These are phyloP conservation scores for Motacilla alba DNA, from an alignment of 2,113 vertebrate genomes.

Conservation along the genomic window DNA sequence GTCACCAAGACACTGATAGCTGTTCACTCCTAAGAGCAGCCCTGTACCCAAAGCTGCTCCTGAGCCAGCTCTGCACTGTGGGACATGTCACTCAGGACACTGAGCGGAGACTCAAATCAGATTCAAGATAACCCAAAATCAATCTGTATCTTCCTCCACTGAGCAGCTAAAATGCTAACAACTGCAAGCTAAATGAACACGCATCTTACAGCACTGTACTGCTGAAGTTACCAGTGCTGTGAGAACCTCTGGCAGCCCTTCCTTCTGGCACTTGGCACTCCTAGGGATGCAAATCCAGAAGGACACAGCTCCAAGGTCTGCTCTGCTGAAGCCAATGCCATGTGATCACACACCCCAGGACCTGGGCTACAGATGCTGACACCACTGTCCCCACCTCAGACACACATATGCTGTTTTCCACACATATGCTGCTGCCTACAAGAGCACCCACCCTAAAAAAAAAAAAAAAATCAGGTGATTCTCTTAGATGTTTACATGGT, in stretches of 20 bases:
- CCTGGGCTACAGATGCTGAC: not conserved
- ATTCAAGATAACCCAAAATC: not conserved
- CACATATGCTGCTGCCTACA: not conserved
- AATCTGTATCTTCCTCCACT: not conserved
- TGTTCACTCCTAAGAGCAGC: not conserved
- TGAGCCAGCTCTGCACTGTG: not conserved
- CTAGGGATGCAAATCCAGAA: not conserved
- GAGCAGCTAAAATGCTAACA: too few species aligned
- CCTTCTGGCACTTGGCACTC: not conserved
- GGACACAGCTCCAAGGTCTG: not conserved
- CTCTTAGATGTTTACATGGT: not conserved
- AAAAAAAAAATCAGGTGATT: not conserved
- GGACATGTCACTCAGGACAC: not conserved
- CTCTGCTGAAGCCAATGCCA: not conserved
- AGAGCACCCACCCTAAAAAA: not conserved
- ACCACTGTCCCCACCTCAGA: not conserved
- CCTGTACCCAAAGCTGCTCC: not conserved
- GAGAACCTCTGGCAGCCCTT: not conserved
- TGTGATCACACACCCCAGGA: not conserved
- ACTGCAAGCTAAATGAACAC: not conserved
- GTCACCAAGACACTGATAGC: accelerated
- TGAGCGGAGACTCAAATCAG: not conserved
- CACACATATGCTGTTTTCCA: too few species aligned
- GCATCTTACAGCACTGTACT: accelerated
- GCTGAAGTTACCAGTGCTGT: too few species aligned